phyloP scores from a whole-genome alignment of 2,888 invertebrate genomes.

The Stenotaenia linearis region DNA sequence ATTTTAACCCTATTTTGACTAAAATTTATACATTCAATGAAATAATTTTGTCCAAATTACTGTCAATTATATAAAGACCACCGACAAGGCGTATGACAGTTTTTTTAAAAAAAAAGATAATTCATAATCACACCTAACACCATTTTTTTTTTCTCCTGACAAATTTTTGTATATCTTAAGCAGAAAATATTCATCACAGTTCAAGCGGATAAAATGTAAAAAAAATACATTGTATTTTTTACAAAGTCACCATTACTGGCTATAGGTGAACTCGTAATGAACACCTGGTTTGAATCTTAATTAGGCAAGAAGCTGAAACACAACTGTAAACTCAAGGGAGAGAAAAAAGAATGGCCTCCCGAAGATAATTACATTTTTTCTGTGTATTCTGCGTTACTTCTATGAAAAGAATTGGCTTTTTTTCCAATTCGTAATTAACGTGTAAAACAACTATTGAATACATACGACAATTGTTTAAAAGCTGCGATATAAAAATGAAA shows the following conservation, averaged over 20 bases:
- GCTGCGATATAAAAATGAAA: neutral
- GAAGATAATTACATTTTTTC: constrained; percentile 18
- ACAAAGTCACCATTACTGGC: neutral
- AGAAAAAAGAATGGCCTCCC: neutral
- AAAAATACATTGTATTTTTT: neutral
- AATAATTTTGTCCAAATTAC: neutral
- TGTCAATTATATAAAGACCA: neutral
- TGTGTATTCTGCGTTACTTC: neutral
- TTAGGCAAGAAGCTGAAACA: neutral
- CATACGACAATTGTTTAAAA: neutral
- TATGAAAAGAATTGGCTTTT: neutral
- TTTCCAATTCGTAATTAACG: neutral
- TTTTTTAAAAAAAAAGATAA: neutral
- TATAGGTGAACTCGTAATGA: neutral
- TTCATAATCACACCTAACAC: neutral
- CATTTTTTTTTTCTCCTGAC: neutral
- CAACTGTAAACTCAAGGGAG: neutral
- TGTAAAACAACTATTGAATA: neutral
- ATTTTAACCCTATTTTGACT: neutral
- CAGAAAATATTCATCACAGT: neutral
- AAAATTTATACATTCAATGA: neutral
- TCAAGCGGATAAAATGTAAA: neutral
- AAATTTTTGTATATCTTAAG: too few species aligned
- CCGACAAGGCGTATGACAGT: neutral
- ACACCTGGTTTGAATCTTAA: constrained; percentile 21